phyloP scores from a whole-genome alignment of 2,113 vertebrate species.

The Pogonocichla stellata region DNA sequence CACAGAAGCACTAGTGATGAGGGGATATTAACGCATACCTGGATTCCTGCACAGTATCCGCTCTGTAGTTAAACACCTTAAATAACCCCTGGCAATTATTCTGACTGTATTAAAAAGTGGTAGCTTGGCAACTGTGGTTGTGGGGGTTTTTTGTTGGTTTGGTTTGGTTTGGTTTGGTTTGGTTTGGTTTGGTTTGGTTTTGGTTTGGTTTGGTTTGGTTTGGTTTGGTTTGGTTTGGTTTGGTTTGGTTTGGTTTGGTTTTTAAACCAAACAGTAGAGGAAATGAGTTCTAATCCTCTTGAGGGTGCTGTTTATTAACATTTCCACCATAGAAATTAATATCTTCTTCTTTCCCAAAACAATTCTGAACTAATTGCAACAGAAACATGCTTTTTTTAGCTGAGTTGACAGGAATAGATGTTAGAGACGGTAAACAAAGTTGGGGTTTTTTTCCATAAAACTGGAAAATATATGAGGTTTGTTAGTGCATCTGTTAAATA shows the following conservation, averaged over 20 bases:
- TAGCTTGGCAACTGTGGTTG: slow-evolving; percentile 49
- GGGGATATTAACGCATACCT: not conserved
- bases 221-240: not conserved
- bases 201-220: no score
- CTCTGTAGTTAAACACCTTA: slow-evolving; percentile 42
- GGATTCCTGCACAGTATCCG: not conserved
- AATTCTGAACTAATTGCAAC: not conserved
- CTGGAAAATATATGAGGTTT: not conserved
- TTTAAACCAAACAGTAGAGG: not conserved
- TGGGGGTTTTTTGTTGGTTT: not conserved
- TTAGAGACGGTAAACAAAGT: not conserved
- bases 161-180: not conserved
- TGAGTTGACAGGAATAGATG: not conserved
- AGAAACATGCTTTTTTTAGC: not conserved
- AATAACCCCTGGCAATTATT: slow-evolving; percentile 56
- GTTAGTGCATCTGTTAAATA: not conserved
- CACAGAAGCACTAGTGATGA: not conserved
- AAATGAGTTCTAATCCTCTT: slow-evolving; percentile 55
- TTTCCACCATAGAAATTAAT: slow-evolving; percentile 40
- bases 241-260: not conserved
- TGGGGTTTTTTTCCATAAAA: not conserved
- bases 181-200: not conserved
- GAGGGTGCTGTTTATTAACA: slow-evolving; percentile 72
- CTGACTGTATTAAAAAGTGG: slow-evolving; percentile 24
- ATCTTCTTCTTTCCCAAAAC: not conserved